Evolutionary conservation across 2,888 invertebrate genomes (phyloP).

Genomic region (Barypeithes pellucidus): DNA sequence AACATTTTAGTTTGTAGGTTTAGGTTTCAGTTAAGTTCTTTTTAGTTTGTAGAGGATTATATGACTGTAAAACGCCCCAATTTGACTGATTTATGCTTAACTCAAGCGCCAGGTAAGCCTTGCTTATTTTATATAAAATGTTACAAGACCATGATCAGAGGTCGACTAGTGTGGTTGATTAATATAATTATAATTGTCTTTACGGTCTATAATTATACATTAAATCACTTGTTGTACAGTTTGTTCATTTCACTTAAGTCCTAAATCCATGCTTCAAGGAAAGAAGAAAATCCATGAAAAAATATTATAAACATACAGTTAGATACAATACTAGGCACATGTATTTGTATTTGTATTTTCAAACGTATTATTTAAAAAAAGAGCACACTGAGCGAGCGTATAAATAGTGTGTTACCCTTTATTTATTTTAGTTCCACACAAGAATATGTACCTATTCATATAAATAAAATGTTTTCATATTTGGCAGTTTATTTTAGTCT

Average conservation of each 20-base stretch:
- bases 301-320: no score
- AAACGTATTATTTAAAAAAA: no score
- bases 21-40: slow-evolving; percentile 48
- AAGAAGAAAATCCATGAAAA: neutral
- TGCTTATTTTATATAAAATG: neutral
- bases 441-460: no score
- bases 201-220: neutral
- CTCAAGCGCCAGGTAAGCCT: slow-evolving; percentile 32
- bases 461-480: no score
- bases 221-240: neutral
- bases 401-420: no score
- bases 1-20: slow-evolving; percentile 61
- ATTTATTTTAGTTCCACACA: no score
- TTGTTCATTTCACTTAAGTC: neutral
- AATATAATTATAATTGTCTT: slow-evolving; percentile 17
- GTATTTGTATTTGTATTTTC: no score
- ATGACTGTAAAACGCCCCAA: slow-evolving; percentile 58
- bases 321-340: no score
- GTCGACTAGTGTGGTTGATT: slow-evolving; percentile 20
- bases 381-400: no score
- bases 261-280: neutral
- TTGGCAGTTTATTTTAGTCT: no score
- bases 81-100: slow-evolving; percentile 42
- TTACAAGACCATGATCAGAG: slow-evolving; percentile 13
- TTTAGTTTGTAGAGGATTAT: slow-evolving; percentile 56